phyloP scores from a whole-genome alignment of 2,888 invertebrate genomes.

The Aporophyla nigra region DNA sequence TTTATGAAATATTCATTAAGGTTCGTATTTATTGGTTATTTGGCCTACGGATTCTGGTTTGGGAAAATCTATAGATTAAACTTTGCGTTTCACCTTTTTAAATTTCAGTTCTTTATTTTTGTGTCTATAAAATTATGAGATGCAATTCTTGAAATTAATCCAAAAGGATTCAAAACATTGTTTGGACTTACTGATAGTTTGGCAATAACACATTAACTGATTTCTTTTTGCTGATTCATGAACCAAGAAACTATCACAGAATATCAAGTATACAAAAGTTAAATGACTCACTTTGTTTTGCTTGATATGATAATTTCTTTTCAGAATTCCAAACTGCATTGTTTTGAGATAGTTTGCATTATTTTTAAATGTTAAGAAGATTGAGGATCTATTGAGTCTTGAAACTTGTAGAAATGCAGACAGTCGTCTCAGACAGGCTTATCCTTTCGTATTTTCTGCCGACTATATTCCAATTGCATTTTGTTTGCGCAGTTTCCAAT shows the following conservation, averaged over 20 bases:
- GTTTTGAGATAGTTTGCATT: too few relatives aligned
- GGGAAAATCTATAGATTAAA: neutral
- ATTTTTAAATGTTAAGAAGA: slow-evolving; percentile 6
- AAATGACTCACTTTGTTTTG: neutral
- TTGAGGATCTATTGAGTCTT: slow-evolving; percentile 3
- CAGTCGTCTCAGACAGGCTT: slow-evolving; percentile 24
- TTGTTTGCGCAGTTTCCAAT: slow-evolving; percentile 42
- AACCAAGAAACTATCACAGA: neutral
- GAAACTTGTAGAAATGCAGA: slow-evolving; percentile 40
- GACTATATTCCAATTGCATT: slow-evolving; percentile 42
- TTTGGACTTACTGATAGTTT: neutral
- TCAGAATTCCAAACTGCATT: too few relatives aligned
- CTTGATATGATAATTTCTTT: neutral
- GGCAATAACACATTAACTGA: slow-evolving; percentile 23
- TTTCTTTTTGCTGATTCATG: slow-evolving; percentile 30
- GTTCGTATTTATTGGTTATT: neutral
- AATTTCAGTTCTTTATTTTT: too few relatives aligned
- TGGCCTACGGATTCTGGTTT: neutral
- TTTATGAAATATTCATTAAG: slow-evolving; percentile 35
- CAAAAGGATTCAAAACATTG: neutral
- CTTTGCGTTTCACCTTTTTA: too few relatives aligned
- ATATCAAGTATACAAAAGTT: neutral
- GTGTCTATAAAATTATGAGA: neutral
- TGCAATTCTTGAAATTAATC: neutral
- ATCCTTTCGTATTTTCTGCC: slow-evolving; percentile 36